These are phyloP conservation scores for Drosophila austrosaltans DNA, from an alignment of 2,888 invertebrate species.

Conservation along the genomic window DNA sequence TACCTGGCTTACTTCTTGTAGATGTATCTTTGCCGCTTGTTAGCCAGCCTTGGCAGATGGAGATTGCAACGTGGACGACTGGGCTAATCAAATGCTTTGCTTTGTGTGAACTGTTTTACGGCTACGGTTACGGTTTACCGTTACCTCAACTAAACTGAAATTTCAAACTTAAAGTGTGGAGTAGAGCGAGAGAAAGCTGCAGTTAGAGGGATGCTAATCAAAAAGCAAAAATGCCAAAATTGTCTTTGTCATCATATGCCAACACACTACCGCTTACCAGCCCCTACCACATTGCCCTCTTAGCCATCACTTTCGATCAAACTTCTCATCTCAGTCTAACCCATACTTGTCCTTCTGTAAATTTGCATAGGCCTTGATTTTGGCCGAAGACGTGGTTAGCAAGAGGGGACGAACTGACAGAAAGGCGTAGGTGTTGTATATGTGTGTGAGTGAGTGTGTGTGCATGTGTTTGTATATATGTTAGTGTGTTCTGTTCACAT, in stretches of 20 bases:
- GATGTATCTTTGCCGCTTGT: constrained; percentile 10
- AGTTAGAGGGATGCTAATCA: constrained; percentile 58
- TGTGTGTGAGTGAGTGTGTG: constrained; percentile 15
- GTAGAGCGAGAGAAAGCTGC: constrained; percentile 3
- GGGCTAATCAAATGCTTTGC: constrained; percentile 72
- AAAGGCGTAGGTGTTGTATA: constrained; percentile 32
- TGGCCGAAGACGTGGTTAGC: constrained; percentile 45
- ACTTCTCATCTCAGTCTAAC: constrained; percentile 35
- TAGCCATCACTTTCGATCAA: constrained; percentile 1
- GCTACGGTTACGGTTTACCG: constrained; percentile 46
- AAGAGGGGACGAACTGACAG: neutral
- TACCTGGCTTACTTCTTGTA: neutral
- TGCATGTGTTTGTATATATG: constrained; percentile 48
- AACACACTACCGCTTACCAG: constrained; percentile 55
- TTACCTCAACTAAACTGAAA: constrained; percentile 61
- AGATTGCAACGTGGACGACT: constrained; percentile 22
- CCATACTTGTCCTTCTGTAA: constrained; percentile 37
- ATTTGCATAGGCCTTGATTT: constrained; percentile 78
- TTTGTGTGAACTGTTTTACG: constrained; percentile 62
- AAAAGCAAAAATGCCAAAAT: constrained; percentile 76
- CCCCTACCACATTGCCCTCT: constrained; percentile 1
- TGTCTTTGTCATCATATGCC: constrained; percentile 76
- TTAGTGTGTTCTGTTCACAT: constrained; percentile 53
- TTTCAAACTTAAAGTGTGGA: constrained; percentile 40
- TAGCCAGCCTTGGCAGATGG: constrained; percentile 14